A percentile compares a stretch with the other conserved stretches of the same genome.
Evolutionary conservation across 2,113 vertebrate species (phyloP).

Genomic region (Naja naja): DNA sequence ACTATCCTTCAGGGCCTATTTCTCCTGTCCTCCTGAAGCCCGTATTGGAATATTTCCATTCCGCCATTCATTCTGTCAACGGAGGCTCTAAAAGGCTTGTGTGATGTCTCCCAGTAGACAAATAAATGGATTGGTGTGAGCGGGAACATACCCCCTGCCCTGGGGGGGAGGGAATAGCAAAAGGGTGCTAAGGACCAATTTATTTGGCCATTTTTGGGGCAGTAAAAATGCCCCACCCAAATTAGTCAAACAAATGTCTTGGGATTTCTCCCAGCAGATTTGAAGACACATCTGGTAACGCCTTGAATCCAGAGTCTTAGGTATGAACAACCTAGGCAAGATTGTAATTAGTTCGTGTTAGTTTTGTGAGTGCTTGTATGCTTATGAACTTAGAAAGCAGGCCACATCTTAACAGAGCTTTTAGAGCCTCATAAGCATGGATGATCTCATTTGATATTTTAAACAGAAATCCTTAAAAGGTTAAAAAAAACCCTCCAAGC

Average conservation of each 20-base stretch:
- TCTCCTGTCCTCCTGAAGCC: not conserved
- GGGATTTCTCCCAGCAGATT: not conserved
- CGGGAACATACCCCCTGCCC: not conserved
- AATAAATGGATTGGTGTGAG: not conserved
- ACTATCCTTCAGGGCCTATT: not conserved
- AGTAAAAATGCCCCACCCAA: not conserved
- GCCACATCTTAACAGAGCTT: not conserved
- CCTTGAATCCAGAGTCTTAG: not conserved
- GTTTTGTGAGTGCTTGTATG: not conserved
- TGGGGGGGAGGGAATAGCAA: not conserved
- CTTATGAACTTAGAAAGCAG: not conserved
- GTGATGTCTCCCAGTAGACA: not conserved
- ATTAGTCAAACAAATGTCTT: not conserved
- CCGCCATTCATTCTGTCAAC: not conserved
- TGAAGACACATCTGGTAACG: not conserved
- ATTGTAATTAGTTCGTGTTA: not conserved
- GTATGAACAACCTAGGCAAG: not conserved
- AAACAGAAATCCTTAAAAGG: conserved; percentile 18
- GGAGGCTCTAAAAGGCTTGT: not conserved
- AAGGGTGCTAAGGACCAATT: not conserved
- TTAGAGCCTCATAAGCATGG: not conserved
- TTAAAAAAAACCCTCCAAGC: conserved; percentile 19
- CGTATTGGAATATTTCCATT: not conserved
- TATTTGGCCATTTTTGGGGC: not conserved
- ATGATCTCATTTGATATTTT: conserved; percentile 3